Evolutionary conservation across 2,113 vertebrate species (phyloP), one percentile per base, ranked within the genome.

Genomic region (Sinocyclocheilus rhinocerous): DNA sequence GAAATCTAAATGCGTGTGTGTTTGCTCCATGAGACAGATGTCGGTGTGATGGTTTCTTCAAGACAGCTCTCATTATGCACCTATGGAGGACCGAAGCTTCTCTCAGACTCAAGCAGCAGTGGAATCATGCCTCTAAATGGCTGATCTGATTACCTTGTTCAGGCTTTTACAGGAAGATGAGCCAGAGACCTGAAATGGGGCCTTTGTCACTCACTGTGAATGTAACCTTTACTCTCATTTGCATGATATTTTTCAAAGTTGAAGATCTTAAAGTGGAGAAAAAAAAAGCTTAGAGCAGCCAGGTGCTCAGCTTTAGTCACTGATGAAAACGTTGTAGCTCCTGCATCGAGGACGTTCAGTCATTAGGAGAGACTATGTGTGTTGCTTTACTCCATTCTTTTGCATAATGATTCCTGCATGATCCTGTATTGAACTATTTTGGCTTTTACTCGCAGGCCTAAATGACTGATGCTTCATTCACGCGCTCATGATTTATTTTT

Each of bases 161-260:
- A 91, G 45, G 75, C 82, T 73, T 85, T 18, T 65, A 87, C 55
- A 78, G 77, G 87, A 78, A 89, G 78, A 90, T 84, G 87, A 83
- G 83, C 87, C 80, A 75, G 83, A 24, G 85, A 78, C 84, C 88
- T 89, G 52, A 84, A 85, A 88, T 90, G 81, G 86, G 88, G 65
- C 84, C 75, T 52, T 88, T 81, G 86, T 87, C 88, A 83, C 83
- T 89, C 86, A 77, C 69, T 73, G 8, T 84, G 72, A 90, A 91
- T 89, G 33, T 84, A 89, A 84, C 57, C 75, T 90, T 92, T 90
- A 89, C 84, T 90, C 87, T 88, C 72, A 91, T 83, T 85, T 88
- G 67, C 87, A 84, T 73, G 72, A 72, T 83, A 81, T 84, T 85
- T 83, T 79, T 79, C 73, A 11, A 42, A 63, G 83, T 79, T 75